Percentiles rank a stretch among this genome's conserved stretches.
phyloP scores from a whole-genome alignment of 2,888 invertebrate genomes.

The Dyspetes luteomarginatus region DNA sequence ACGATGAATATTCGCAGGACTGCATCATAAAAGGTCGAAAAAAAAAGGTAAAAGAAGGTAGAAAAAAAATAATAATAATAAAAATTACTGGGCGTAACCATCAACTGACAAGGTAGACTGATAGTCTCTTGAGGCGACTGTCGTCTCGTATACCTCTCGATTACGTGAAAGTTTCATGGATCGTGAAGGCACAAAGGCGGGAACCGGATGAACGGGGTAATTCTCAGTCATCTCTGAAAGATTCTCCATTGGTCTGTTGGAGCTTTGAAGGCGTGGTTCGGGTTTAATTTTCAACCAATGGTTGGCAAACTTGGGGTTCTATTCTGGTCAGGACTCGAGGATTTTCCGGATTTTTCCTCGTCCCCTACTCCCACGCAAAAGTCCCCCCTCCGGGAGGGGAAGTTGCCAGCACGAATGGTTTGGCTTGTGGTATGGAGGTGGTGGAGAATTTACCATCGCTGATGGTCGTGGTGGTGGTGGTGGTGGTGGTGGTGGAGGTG shows the following conservation, averaged over 20 bases:
- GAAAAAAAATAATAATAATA: slow-evolving; percentile 5
- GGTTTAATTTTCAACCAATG: slow-evolving; percentile 48
- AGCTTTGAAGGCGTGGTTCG: slow-evolving; percentile 57
- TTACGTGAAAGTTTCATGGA: slow-evolving; percentile 47
- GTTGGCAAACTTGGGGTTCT: background rate
- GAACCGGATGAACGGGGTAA: slow-evolving; percentile 48
- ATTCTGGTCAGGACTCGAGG: slow-evolving; percentile 51
- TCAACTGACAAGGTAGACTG: slow-evolving; percentile 55
- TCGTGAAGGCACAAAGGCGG: slow-evolving; percentile 57
- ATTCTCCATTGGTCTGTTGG: slow-evolving; percentile 43
- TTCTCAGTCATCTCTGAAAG: slow-evolving; percentile 24
- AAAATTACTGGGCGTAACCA: slow-evolving; percentile 54
- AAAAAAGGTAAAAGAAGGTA: background rate
- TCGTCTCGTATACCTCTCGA: slow-evolving; percentile 32
- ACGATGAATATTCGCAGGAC: background rate
- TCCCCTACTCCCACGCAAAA: slow-evolving; percentile 55
- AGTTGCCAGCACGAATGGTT: slow-evolving; percentile 16
- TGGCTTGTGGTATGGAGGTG: slow-evolving; percentile 30
- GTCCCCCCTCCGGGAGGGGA: background rate
- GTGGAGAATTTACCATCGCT: slow-evolving; percentile 65
- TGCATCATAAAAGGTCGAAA: background rate
- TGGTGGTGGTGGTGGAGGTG: slow-evolving; percentile 55
- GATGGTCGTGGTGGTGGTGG: slow-evolving; percentile 30
- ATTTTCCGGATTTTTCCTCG: slow-evolving; percentile 66
- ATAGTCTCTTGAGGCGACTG: slow-evolving; percentile 42